These are phyloP conservation scores for Acanthosepion esculentum DNA, from an alignment of 2,888 invertebrate species.

Conservation along the genomic window DNA sequence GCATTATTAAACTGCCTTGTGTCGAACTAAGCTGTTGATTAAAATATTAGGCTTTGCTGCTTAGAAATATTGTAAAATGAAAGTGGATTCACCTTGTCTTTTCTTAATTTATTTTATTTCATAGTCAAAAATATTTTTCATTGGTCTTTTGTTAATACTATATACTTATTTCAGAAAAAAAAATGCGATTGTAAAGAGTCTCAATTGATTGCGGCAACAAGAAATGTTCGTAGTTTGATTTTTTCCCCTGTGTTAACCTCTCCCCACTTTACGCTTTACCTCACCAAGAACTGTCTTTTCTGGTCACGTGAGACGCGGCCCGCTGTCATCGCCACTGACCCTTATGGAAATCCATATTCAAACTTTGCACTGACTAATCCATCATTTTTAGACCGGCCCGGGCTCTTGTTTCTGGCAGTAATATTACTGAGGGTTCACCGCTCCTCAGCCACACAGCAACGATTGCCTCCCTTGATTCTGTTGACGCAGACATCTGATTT, in stretches of 20 bases:
- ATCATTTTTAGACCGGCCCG: neutral
- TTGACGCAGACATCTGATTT: neutral
- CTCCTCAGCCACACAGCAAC: neutral
- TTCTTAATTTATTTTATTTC: no score
- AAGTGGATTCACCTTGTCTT: no score
- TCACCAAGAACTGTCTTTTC: neutral
- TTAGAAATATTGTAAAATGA: no score
- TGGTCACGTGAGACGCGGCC: constrained; percentile 20
- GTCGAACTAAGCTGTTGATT: no score
- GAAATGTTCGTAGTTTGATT: neutral
- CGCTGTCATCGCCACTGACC: neutral
- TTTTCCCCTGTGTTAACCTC: neutral
- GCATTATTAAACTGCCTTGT: no score
- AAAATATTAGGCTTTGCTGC: no score
- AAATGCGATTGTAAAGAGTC: neutral
- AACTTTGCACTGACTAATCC: neutral
- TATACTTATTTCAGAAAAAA: no score
- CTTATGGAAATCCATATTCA: constrained; percentile 4
- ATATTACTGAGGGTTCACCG: neutral
- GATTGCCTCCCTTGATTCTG: neutral
- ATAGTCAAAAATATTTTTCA: no score
- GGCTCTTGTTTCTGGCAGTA: constrained; percentile 20
- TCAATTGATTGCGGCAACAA: no score
- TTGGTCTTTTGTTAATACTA: no score
- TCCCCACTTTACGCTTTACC: neutral